phyloP scores from a whole-genome alignment of 1,140 invertebrate genomes.

The Kradibia gibbosae region DNA sequence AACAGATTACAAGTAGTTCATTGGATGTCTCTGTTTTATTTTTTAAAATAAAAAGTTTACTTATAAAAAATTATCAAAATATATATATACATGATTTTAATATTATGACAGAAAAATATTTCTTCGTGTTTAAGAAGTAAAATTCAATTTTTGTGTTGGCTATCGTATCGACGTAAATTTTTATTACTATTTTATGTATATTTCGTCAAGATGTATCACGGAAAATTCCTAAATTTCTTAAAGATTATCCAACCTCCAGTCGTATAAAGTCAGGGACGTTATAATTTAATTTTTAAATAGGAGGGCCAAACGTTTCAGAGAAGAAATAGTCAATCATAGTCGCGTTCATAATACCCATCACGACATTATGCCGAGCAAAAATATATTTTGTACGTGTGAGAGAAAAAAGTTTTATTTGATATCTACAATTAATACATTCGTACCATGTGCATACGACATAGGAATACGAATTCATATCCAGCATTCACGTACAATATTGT shows the following conservation, averaged over 20 bases:
- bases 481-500: background rate
- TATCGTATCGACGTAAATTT: background rate
- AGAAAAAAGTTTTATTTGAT: background rate
- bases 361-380: background rate
- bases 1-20: too few species aligned
- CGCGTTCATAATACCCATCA: background rate
- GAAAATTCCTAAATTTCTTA: constrained; percentile 12
- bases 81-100: too few species aligned
- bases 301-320: background rate
- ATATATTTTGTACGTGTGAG: background rate
- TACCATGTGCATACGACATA: background rate
- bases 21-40: too few species aligned
- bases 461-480: background rate
- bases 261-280: constrained; percentile 4
- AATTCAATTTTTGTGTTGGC: background rate
- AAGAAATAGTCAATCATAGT: background rate
- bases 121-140: background rate
- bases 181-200: background rate
- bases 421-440: background rate
- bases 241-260: constrained; percentile 24
- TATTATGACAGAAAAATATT: too few species aligned
- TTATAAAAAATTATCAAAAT: too few species aligned
- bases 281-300: constrained; percentile 49
- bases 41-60: too few species aligned
- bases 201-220: background rate